Evolutionary conservation across 2,113 vertebrate species (phyloP), one percentile per base, ranked within the genome.

Genomic region (Brachypodius melanocephalos): DNA sequence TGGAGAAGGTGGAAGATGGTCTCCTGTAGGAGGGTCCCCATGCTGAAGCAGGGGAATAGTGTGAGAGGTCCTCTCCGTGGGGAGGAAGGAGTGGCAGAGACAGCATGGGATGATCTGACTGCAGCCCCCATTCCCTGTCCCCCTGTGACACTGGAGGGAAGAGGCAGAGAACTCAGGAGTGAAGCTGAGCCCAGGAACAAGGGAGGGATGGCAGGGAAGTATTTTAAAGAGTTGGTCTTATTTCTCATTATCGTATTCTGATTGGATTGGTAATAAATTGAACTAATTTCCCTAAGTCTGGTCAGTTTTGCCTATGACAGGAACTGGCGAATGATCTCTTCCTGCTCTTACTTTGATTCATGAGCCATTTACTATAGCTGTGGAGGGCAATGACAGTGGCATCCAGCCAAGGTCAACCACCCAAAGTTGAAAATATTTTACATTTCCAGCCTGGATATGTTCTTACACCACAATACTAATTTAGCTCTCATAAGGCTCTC

Each of bases 21-120:
- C 5, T 77, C 40, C 38, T 29, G 5, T 14, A 15, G 22, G 28
- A 69, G 8, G 24, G 8, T n/a, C 29, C 5, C 24, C 0, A 0
- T 18, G 15, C 12, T 40, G 46, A 24, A 46, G n/a, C n/a, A 54
- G 65, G 16, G 28, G 40, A 62, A 40, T 13, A 9, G 5, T 45
- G 55, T n/a, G 29, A 54, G 40, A 38, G 22, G 9, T 19, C 32
- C n/a, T 52, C 20, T 2, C 5, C 8, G 12, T 28, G 55, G 19
- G 22, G 12, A 46, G n/a, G 40, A 62, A 69, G 29, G 54, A 52
- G 46, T 0, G 0, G 19, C 40, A 78, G 55, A 69, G 38, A 54
- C 12, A 46, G 34, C 10, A 8, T 10, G 6, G 46, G 14, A n/a
- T 29, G 12, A 45, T 19, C 12, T 46, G 15, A 46, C 55, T n/a